phyloP scores from a whole-genome alignment of 2,113 vertebrate genomes.

The Dascyllus trimaculatus region DNA sequence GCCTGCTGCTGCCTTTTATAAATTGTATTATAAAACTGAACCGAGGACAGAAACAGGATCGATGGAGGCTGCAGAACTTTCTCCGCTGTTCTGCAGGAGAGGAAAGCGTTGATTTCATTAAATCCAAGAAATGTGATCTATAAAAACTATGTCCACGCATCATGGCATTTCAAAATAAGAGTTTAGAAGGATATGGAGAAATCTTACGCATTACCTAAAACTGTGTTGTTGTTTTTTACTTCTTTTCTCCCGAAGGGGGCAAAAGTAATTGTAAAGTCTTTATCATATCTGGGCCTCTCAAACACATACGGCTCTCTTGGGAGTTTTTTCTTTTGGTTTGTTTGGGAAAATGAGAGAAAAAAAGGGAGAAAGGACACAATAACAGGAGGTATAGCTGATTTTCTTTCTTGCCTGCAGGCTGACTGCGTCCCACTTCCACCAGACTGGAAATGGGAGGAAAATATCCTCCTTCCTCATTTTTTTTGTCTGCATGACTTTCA shows the following conservation, averaged over 20 bases:
- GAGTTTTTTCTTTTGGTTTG: background rate
- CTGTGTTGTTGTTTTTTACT: background rate
- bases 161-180: background rate
- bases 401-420: conserved; percentile 45
- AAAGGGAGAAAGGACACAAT: background rate
- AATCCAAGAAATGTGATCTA: background rate
- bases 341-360: conserved; percentile 1
- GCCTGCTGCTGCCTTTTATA: background rate
- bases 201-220: background rate
- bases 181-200: background rate
- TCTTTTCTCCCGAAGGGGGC: background rate
- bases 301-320: background rate
- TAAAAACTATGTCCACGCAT: background rate
- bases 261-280: background rate
- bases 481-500: conserved; percentile 12
- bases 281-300: background rate
- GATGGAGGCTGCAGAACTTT: background rate
- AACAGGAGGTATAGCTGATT: conserved; percentile 34
- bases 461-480: conserved; percentile 23
- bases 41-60: background rate
- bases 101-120: background rate
- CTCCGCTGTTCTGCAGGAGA: background rate
- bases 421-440: conserved; percentile 45
- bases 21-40: background rate
- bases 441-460: conserved; percentile 46